These are phyloP conservation scores for Chaetodon trifasciatus DNA, from an alignment of 2,797 vertebrate species.

Conservation along the genomic window DNA sequence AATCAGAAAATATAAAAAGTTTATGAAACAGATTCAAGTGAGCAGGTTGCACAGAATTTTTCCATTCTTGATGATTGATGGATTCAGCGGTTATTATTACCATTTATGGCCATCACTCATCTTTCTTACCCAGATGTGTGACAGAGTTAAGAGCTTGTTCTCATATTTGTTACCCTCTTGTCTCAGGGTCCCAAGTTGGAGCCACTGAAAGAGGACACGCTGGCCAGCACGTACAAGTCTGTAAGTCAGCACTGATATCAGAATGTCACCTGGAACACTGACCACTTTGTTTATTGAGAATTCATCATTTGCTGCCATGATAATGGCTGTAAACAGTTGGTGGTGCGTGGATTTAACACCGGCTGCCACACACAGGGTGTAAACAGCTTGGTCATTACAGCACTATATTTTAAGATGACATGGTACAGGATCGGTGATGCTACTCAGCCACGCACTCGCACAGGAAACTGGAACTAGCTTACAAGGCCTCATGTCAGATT, in stretches of 20 bases:
- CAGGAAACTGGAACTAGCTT: background rate
- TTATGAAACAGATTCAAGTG: background rate
- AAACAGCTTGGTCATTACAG: background rate
- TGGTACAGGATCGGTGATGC: background rate
- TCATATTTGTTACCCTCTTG: conserved; percentile 23
- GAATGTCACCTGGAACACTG: background rate
- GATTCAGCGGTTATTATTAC: background rate
- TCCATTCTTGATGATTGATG: background rate
- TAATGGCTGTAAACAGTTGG: background rate
- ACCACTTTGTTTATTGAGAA: background rate
- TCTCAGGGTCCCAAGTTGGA: conserved; percentile 91
- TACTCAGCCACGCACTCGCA: background rate
- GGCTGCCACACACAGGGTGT: background rate
- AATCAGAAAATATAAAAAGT: background rate
- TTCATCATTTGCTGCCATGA: background rate
- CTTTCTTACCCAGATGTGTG: background rate
- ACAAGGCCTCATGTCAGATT: background rate
- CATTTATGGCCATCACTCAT: background rate
- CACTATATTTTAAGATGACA: background rate
- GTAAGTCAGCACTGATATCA: conserved; percentile 82
- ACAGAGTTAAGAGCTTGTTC: background rate
- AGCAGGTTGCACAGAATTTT: background rate
- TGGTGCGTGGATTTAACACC: background rate
- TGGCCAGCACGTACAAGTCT: conserved; percentile 86
- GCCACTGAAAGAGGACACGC: conserved; percentile 88